Conservation (phyloP, 2,113 vertebrate species). For the Pseudolaguvia tuberculata region DNA sequence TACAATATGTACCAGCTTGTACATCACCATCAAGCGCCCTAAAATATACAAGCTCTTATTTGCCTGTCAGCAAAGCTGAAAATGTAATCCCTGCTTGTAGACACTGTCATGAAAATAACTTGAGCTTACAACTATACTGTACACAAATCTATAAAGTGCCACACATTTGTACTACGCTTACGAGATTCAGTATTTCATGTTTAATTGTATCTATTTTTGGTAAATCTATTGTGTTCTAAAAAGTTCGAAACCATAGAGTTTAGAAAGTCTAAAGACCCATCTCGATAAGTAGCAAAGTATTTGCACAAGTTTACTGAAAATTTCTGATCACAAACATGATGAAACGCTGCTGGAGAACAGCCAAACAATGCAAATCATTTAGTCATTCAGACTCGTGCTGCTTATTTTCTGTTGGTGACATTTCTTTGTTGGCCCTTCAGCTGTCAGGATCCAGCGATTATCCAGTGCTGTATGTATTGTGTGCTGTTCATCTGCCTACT, state of each 20-base stretch:
- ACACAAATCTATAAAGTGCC: background rate
- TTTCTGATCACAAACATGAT: constrained; percentile 15
- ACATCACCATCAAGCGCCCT: background rate
- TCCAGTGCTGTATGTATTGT: background rate
- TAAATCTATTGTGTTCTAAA: too few relatives aligned
- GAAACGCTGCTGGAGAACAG: constrained; percentile 24
- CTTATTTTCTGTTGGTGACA: constrained; percentile 26
- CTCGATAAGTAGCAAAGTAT: too few relatives aligned
- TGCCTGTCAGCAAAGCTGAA: background rate
- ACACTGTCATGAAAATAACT: background rate
- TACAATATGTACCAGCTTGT: background rate
- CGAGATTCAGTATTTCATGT: constrained; percentile 12
- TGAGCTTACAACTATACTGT: background rate
- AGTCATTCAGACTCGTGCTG: constrained; percentile 18
- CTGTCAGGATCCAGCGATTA: constrained; percentile 1
- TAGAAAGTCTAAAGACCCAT: too few relatives aligned
- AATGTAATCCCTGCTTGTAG: too few relatives aligned
- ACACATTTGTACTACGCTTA: background rate
- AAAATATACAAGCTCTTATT: background rate
- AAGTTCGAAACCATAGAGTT: too few relatives aligned
- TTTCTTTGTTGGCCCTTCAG: constrained; percentile 7
- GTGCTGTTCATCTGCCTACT: constrained; percentile 8
- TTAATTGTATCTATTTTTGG: too few relatives aligned
- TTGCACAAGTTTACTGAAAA: constrained; percentile 1
- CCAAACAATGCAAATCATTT: constrained; percentile 21